These are phyloP conservation scores for Peromyscus maniculatus DNA, from an alignment of 2,113 vertebrate species.

Conservation along the genomic window DNA sequence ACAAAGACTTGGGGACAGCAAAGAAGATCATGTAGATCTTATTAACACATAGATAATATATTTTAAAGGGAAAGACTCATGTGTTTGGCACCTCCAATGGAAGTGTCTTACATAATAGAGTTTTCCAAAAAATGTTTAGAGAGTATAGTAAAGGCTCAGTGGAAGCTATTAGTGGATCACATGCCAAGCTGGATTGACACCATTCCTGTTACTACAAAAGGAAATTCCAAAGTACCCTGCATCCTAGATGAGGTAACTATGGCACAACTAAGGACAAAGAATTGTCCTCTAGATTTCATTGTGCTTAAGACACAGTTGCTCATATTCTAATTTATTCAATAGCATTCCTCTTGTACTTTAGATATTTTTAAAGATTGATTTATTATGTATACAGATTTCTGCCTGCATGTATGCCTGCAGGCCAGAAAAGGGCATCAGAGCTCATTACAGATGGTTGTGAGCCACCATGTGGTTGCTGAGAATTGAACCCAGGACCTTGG, in stretches of 20 bases:
- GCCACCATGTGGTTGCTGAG: too few species aligned
- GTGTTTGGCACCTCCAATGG: background rate
- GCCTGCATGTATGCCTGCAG: too few species aligned
- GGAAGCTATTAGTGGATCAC: background rate
- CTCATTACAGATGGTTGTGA: too few species aligned
- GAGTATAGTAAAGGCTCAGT: background rate
- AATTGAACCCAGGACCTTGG: too few species aligned
- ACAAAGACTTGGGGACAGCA: background rate
- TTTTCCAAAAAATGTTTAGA: background rate
- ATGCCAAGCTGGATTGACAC: background rate
- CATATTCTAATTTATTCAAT: background rate
- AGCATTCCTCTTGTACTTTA: background rate
- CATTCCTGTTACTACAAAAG: background rate
- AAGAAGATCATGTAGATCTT: background rate
- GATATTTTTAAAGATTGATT: background rate
- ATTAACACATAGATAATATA: background rate
- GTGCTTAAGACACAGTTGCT: background rate
- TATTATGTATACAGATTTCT: too few species aligned
- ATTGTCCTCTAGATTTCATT: background rate
- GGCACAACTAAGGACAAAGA: background rate
- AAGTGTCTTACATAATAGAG: constrained; percentile 22
- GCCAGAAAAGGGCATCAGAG: too few species aligned
- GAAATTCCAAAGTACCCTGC: background rate
- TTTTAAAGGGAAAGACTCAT: background rate
- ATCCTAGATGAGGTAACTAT: background rate